A percentile compares a stretch with the other conserved stretches of the same genome.
phyloP scores from a whole-genome alignment of 2,113 vertebrate genomes.

The Motacilla alba region DNA sequence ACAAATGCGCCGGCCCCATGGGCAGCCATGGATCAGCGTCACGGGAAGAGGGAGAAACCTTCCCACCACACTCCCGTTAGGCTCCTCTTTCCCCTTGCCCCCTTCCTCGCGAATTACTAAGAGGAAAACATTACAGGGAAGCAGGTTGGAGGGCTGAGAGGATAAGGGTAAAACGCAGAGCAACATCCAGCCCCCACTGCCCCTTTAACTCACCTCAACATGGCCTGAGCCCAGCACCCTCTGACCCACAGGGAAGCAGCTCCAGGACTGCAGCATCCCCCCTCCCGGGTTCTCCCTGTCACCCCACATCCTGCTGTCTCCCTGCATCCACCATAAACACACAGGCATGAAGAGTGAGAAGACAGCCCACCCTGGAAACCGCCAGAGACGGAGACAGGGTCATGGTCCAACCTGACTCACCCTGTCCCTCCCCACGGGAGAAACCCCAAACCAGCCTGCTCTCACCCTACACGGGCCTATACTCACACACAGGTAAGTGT shows the following conservation, averaged over 20 bases:
- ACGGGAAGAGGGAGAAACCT: background rate
- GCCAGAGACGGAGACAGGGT: background rate
- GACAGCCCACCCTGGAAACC: background rate
- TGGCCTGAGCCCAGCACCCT: background rate
- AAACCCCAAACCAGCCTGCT: background rate
- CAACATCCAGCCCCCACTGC: background rate
- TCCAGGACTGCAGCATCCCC: background rate
- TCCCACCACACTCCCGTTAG: background rate
- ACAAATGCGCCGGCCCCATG: background rate
- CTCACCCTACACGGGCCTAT: background rate
- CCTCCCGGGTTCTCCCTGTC: background rate
- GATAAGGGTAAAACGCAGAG: background rate
- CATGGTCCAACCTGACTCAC: background rate
- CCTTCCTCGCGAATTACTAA: background rate
- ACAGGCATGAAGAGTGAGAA: background rate
- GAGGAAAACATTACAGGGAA: background rate
- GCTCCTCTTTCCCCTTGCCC: background rate
- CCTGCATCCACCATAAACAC: background rate
- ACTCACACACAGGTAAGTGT: rapidly evolving
- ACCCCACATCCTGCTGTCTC: background rate
- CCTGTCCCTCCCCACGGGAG: background rate
- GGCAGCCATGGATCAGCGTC: conserved; percentile 1
- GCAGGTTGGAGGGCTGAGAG: background rate
- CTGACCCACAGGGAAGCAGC: background rate
- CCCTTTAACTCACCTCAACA: background rate